phyloP scores from a whole-genome alignment of 2,113 vertebrate species.

The Scalopus aquaticus region DNA sequence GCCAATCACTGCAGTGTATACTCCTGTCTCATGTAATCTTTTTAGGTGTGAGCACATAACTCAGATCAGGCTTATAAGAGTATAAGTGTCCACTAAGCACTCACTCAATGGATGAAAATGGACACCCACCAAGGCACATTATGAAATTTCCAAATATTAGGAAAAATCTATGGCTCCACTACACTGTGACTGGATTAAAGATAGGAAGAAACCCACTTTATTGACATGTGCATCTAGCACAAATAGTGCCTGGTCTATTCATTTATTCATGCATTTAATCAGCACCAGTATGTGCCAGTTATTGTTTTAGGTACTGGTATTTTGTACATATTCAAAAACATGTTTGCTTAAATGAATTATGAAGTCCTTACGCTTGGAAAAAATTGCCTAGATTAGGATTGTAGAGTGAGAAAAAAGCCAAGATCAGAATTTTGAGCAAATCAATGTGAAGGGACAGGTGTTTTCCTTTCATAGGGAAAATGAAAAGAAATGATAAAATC shows the following conservation, averaged over 20 bases:
- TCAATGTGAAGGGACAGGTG: too few species aligned
- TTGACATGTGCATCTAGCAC: not conserved
- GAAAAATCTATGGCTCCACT: not conserved
- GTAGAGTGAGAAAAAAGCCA: too few species aligned
- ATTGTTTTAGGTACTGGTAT: not conserved
- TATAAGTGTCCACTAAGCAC: not conserved
- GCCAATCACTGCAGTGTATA: not conserved
- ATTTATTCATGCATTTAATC: not conserved
- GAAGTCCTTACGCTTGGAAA: not conserved
- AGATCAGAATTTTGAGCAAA: too few species aligned
- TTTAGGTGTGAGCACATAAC: not conserved
- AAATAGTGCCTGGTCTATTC: not conserved
- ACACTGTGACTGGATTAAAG: not conserved
- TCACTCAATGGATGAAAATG: not conserved
- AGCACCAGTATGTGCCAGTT: not conserved
- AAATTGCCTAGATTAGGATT: too few species aligned
- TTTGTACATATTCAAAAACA: not conserved
- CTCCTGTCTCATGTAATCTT: not conserved
- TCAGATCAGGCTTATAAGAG: not conserved
- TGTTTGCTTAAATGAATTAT: not conserved
- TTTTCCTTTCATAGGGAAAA: too few species aligned
- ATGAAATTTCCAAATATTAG: not conserved
- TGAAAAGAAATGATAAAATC: too few species aligned
- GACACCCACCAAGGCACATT: not conserved
- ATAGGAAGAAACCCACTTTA: not conserved